Conservation (phyloP, 2,888 invertebrate genomes). For the Melitaea athalia region DNA sequence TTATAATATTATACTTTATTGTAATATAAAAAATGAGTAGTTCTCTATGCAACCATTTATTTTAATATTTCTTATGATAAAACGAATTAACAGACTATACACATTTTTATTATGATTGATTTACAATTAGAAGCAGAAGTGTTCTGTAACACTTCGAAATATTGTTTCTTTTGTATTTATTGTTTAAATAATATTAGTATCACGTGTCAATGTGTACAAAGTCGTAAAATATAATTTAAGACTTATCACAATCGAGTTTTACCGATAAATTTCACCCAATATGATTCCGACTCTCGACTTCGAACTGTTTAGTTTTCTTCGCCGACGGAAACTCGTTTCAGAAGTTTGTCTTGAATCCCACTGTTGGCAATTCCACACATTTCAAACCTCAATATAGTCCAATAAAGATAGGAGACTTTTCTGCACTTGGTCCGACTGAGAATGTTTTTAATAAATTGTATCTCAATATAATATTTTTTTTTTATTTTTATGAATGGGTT, state of each 20-base stretch:
- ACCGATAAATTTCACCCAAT: constrained; percentile 20
- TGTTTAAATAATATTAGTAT: too few relatives aligned
- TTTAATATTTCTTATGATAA: too few relatives aligned
- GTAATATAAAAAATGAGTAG: too few relatives aligned
- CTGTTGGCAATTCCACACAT: constrained; percentile 68
- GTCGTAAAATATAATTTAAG: constrained; percentile 4
- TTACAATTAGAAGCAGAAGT: too few relatives aligned
- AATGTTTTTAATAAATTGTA: neutral
- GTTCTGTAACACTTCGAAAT: too few relatives aligned
- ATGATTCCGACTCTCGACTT: constrained; percentile 21
- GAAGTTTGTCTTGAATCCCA: constrained; percentile 56
- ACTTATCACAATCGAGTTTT: constrained; percentile 18
- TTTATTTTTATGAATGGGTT: neutral
- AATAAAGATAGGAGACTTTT: constrained; percentile 53
- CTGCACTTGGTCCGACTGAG: constrained; percentile 1
- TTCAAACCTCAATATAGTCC: constrained; percentile 63
- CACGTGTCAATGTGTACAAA: neutral
- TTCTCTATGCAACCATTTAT: too few relatives aligned
- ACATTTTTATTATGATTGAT: too few relatives aligned
- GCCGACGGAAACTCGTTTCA: constrained; percentile 56
- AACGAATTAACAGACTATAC: too few relatives aligned
- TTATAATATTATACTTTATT: too few relatives aligned
- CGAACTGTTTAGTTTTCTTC: constrained; percentile 47
- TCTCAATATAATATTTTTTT: neutral
- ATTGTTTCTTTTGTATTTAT: too few relatives aligned